Evolutionary conservation across 1,140 invertebrate species (phyloP), one percentile per base, ranked within the genome.

Genomic region (Aphelenchoides besseyi): DNA sequence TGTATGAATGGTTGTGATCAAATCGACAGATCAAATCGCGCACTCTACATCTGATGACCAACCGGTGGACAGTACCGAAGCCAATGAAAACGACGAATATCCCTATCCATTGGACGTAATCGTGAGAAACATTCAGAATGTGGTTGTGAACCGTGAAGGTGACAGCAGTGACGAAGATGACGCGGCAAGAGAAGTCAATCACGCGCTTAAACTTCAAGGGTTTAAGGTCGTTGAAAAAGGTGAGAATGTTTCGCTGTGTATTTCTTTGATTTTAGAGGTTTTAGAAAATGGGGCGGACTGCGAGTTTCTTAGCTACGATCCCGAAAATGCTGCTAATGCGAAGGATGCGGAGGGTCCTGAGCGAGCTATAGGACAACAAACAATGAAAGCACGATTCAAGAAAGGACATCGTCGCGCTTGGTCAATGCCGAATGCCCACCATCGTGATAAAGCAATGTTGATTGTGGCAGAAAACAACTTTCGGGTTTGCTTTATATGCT

Each of bases 351-450:
- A 68, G 30, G 68, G 12, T 53, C 9, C 16, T 23, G 16, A 71
- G n/a, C 28, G 16, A 16, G 70, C 23, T n/a, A 28, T 68, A 33
- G 54, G 70, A 16, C n/a, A 68, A 28, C 67, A 71, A 23, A 73
- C 9, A 28, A 37, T 9, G 9, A 73, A 68, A 52, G 48, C 26
- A 26, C 57, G n/a, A 28, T 78, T 78, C 28, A 79, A 74, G 37
- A 75, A 79, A 53, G 76, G 77, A 0, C 76, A 79, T 41, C 32
- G 76, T 55, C 73, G 76, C 9, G 77, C 76, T 3, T 78, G 48
- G 5, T 78, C 76, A 29, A 79, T 77, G 78, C 76, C 76, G 0
- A 78, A 77, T 33, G 73, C 54, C 23, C 55, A 73, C 23, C 55
- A 73, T 16, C 16, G 69, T 23, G 74, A 75, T 12, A 66, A 71